Conservation (phyloP, 2,797 vertebrate species). For the Columba guinea region DNA sequence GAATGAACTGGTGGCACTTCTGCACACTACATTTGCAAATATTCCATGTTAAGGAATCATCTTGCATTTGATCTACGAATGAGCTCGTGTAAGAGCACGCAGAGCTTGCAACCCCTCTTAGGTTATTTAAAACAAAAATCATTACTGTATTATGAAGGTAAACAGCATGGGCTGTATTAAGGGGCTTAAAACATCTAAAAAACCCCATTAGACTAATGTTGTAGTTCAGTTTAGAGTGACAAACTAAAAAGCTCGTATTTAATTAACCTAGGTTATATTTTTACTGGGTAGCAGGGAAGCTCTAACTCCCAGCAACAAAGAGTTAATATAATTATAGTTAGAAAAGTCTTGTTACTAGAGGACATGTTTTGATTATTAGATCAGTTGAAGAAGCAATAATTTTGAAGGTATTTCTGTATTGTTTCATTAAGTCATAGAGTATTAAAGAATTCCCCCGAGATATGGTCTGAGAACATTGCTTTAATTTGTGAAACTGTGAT, state of each 20-base stretch:
- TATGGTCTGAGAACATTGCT: conserved; percentile 67
- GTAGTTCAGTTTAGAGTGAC: neutral
- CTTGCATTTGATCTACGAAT: neutral
- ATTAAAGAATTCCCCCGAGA: conserved; percentile 79
- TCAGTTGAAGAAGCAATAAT: conserved; percentile 75
- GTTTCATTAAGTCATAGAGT: conserved; percentile 76
- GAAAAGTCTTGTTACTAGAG: conserved; percentile 71
- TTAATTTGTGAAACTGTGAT: conserved; percentile 69
- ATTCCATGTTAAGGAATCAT: neutral
- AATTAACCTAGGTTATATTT: conserved; percentile 15
- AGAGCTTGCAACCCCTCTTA: neutral
- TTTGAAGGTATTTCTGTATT: conserved; percentile 70
- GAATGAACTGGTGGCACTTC: neutral
- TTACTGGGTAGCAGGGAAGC: neutral
- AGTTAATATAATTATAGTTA: conserved; percentile 73
- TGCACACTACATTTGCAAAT: neutral
- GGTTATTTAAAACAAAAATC: neutral
- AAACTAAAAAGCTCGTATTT: conserved; percentile 3
- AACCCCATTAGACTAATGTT: neutral
- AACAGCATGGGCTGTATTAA: neutral
- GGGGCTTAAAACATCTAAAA: neutral
- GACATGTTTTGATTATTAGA: conserved; percentile 79
- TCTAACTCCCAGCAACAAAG: conserved; percentile 42
- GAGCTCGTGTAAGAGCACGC: neutral
- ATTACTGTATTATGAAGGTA: neutral